phyloP scores from a whole-genome alignment of 2,888 invertebrate species.

The Glyphotaelius pellucidus region DNA sequence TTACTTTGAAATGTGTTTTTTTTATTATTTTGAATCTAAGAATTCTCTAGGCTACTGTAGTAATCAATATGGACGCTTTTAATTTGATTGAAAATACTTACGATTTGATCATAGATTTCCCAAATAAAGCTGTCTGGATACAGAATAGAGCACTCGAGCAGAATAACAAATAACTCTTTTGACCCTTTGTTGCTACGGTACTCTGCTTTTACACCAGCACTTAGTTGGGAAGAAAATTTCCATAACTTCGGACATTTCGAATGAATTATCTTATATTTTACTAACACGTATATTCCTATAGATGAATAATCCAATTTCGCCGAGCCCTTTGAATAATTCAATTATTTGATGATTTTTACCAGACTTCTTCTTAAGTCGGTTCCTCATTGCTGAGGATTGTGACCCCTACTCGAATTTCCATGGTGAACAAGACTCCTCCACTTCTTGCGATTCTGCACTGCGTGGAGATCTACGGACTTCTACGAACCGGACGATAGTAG shows the following conservation, averaged over 20 bases:
- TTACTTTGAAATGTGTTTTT: not conserved
- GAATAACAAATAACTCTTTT: slow-evolving; percentile 27
- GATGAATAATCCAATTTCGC: not conserved
- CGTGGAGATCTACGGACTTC: no score
- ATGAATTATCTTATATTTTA: not conserved
- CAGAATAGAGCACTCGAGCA: not conserved
- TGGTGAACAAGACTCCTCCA: no score
- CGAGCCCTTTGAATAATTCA: not conserved
- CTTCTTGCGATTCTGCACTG: no score
- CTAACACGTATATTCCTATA: not conserved
- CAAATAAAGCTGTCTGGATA: slow-evolving; percentile 25
- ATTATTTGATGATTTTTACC: not conserved
- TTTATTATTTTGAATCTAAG: slow-evolving; percentile 16
- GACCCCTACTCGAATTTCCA: no score
- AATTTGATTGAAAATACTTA: slow-evolving; percentile 30
- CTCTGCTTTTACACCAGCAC: slow-evolving; percentile 12
- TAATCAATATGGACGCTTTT: slow-evolving; percentile 38
- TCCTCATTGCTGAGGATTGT: no score
- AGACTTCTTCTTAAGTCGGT: not conserved
- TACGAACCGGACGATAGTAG: no score
- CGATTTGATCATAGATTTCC: slow-evolving; percentile 29
- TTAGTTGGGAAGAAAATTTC: slow-evolving; percentile 1
- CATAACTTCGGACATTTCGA: not conserved
- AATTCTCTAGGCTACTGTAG: slow-evolving; percentile 19
- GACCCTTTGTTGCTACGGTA: slow-evolving; percentile 2